Evolutionary conservation across 2,888 invertebrate species (phyloP).

Genomic region (Hirudinaria manillensis): DNA sequence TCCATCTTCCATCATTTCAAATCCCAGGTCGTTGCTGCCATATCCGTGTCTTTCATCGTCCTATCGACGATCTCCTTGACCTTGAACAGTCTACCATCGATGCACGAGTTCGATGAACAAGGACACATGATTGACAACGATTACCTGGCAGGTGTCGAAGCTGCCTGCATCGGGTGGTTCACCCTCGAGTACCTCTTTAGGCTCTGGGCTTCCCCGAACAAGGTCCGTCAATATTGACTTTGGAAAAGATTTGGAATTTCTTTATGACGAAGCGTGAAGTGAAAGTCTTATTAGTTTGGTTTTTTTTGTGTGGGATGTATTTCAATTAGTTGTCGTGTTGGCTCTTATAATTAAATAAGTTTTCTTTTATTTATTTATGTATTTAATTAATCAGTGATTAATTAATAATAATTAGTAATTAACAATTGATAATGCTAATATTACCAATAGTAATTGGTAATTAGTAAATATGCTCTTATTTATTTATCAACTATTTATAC

Average conservation of each 20-base stretch:
- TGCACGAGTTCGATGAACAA: conserved; percentile 82
- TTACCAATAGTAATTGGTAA: no score
- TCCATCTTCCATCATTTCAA: neutral
- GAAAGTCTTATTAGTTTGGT: no score
- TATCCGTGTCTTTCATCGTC: conserved; percentile 99
- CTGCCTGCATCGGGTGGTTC: conserved; percentile 98
- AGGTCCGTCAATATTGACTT: conserved; percentile 49
- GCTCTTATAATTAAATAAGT: no score
- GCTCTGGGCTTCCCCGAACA: conserved; percentile 96
- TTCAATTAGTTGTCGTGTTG: no score
- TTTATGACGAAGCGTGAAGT: no score
- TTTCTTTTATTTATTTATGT: neutral
- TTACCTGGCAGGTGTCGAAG: conserved; percentile 86
- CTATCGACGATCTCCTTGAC: conserved; percentile 97
- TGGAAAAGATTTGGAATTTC: no score
- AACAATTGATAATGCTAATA: no score
- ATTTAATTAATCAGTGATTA: neutral
- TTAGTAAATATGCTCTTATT: no score
- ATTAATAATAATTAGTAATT: no score
- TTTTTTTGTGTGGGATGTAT: no score
- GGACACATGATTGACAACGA: conserved; percentile 46
- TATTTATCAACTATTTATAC: no score
- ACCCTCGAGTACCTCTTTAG: conserved; percentile 93
- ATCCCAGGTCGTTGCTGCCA: conserved; percentile 72
- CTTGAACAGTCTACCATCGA: conserved; percentile 93